Base-by-base conservation (phyloP, 2,888 invertebrate species). In the Labia minor region DNA sequence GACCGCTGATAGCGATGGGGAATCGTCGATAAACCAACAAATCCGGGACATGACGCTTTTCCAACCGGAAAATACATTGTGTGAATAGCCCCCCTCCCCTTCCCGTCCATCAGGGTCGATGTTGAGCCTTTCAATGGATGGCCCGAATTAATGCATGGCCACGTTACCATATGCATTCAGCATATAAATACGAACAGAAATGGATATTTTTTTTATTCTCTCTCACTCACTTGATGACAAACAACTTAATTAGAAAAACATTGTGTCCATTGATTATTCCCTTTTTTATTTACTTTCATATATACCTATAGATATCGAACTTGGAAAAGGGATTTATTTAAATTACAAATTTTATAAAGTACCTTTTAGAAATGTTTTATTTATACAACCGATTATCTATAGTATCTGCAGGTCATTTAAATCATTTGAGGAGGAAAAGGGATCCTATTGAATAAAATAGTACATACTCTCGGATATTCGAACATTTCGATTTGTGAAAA, bases 31-130 rank as follows among this genome's bases (percentile, higher is more conserved):
- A 49, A 49, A 49, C 49, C 49, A 49, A 49, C 49, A 49, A 49
- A 49, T 49, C 49, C 49, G 14, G 49, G 49, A 49, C 49, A 49
- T 49, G 49, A 49, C 49, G 49, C 49, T 49, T 49, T 49, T 49
- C 49, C 49, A 49, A 49, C 49, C 49, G 49, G 49, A 49, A 49
- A 49, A 49, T 49, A 49, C 49, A 49, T 49, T 49, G 49, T 49
- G 49, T 49, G 49, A 49, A 49, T 49, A 16, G 49, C 49, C 14
- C 49, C 14, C 14, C n/a, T 49, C 49, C n/a, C 14, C n/a, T 49
- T 49, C 49, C 49, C 49, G 49, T 49, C 49, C 49, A 49, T 49
- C 49, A 49, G 49, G 49, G 49, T 49, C 16, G n/a, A 11, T 49
- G n/a, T 49, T 26, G n/a, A n/a, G 49, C 49, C 49, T 16, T 16